These are phyloP conservation scores for Haliclona indistincta DNA, from an alignment of 37 sponge, comb jelly and placozoan species.

Conservation along the genomic window DNA sequence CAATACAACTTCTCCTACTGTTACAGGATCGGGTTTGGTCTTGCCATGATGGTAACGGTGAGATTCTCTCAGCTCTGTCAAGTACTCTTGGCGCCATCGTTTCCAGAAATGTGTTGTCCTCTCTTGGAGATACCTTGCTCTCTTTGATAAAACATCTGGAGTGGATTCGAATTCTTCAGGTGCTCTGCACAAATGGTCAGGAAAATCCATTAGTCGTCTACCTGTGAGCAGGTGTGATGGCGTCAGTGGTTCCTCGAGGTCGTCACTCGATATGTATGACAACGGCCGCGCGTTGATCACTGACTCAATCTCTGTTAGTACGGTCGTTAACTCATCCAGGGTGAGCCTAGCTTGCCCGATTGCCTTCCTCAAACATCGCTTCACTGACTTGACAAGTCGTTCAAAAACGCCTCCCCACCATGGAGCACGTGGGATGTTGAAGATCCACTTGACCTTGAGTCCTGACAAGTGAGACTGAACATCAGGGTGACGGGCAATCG, in stretches of 20 bases:
- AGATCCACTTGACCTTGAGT: not conserved
- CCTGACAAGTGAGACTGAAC: not conserved
- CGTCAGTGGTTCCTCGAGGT: constrained; percentile 24
- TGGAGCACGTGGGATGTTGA: constrained; percentile 8
- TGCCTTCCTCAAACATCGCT: constrained; percentile 10
- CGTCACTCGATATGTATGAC: no score
- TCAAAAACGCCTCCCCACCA: constrained; percentile 36
- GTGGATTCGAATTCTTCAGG: constrained; percentile 1
- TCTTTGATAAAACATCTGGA: no score
- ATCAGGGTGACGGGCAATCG: no score
- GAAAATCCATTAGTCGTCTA: not conserved
- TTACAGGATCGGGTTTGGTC: no score
- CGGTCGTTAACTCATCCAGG: constrained; percentile 8
- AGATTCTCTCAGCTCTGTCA: no score
- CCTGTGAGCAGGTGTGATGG: constrained; percentile 24
- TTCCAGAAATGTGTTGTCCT: no score
- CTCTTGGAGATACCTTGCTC: no score
- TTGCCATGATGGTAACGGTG: no score
- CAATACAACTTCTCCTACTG: no score
- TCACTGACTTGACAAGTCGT: not conserved
- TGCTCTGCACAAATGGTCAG: not conserved
- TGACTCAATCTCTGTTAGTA: constrained; percentile 16
- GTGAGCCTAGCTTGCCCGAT: constrained; percentile 14
- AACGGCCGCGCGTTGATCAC: constrained; percentile 28
- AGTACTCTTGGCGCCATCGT: no score